phyloP scores from a whole-genome alignment of 2,113 vertebrate genomes.

The Gallinago media region DNA sequence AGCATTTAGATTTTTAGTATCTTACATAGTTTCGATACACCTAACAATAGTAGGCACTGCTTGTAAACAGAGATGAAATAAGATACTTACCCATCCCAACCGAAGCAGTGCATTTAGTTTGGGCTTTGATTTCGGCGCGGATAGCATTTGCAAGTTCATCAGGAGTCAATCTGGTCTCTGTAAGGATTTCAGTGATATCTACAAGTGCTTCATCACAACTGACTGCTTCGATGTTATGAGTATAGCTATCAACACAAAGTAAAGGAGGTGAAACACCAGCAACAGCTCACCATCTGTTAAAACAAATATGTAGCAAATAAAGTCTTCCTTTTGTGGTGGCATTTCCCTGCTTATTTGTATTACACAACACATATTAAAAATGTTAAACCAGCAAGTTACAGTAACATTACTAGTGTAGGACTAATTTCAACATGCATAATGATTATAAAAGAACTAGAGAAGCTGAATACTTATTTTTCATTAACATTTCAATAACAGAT shows the following conservation, averaged over 20 bases:
- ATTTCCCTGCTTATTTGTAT: not conserved
- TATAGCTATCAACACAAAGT: slow-evolving; percentile 86
- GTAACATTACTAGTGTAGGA: not conserved
- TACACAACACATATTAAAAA: not conserved
- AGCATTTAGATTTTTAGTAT: not conserved
- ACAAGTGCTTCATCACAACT: slow-evolving; percentile 97
- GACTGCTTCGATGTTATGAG: slow-evolving; percentile 94
- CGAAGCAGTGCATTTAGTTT: slow-evolving; percentile 92
- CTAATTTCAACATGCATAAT: not conserved
- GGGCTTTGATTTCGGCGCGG: slow-evolving; percentile 89
- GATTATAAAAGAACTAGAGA: not conserved
- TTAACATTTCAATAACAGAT: not conserved
- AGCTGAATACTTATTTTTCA: not conserved
- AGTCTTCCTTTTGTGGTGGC: slow-evolving; percentile 32
- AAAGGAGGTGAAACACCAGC: slow-evolving; percentile 65
- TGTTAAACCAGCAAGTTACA: not conserved
- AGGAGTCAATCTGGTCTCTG: slow-evolving; percentile 85
- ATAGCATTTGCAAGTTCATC: slow-evolving; percentile 90
- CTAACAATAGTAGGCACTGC: not conserved
- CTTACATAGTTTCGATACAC: not conserved
- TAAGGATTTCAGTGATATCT: slow-evolving; percentile 88
- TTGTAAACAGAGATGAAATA: not conserved
- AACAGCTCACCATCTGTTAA: slow-evolving; percentile 38
- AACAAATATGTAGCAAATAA: slow-evolving; percentile 38
- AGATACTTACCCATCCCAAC: slow-evolving; percentile 91